Evolutionary conservation across 2,113 vertebrate species (phyloP).

Genomic region (Todiramphus chloris): DNA sequence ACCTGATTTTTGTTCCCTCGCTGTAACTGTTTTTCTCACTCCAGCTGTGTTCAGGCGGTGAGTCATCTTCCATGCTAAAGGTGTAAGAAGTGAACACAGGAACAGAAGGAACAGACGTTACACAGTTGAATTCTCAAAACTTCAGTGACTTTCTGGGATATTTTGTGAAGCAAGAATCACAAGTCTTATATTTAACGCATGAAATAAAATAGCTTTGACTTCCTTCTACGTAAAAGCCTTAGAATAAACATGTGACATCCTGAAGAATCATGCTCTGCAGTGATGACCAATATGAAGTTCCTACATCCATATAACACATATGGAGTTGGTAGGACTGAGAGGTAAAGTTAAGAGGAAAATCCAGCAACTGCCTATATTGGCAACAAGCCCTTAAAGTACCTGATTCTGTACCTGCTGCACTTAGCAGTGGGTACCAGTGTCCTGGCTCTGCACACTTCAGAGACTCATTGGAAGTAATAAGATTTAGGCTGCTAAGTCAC

Average conservation of each 20-base stretch:
- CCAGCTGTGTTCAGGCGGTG: not conserved
- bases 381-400: not conserved
- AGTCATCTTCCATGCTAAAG: constrained; percentile 14
- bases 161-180: not conserved
- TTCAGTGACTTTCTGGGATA: not conserved
- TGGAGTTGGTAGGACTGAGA: not conserved
- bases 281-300: not conserved
- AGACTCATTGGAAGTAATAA: not conserved
- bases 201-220: not conserved
- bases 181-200: constrained; percentile 17
- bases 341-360: not conserved
- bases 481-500: not conserved
- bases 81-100: not conserved
- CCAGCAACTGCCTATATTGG: not conserved
- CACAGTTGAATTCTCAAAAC: constrained; percentile 17
- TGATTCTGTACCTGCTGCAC: not conserved
- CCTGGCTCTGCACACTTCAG: not conserved
- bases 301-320: rapidly evolving
- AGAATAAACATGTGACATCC: not conserved
- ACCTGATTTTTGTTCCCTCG: not conserved
- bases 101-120: constrained; percentile 20
- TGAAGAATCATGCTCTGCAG: not conserved
- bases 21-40: not conserved
- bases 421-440: not conserved
- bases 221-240: not conserved